Conservation (phyloP, 1,140 invertebrate genomes). For the Panagrolaimus sp. region DNA sequence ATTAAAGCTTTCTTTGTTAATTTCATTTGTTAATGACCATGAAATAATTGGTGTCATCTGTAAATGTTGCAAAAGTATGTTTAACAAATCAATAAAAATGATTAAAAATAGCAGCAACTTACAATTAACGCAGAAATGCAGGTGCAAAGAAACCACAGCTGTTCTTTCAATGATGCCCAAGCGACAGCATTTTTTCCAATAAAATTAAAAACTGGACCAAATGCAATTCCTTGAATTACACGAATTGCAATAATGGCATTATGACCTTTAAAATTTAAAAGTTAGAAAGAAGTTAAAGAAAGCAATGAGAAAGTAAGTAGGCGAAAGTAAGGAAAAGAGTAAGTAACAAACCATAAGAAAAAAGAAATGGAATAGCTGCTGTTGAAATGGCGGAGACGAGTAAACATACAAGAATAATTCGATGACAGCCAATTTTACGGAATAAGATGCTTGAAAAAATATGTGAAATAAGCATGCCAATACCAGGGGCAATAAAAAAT, state of each 20-base stretch:
- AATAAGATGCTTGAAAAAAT: not conserved
- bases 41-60: constrained; percentile 38
- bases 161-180: constrained; percentile 39
- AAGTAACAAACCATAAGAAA: not conserved
- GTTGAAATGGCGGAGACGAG: not conserved
- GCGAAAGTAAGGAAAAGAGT: too few species aligned
- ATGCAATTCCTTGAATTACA: not conserved
- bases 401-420: not conserved
- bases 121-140: constrained; percentile 29
- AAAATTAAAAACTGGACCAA: constrained; percentile 28
- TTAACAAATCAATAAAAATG: too few species aligned
- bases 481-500: not conserved
- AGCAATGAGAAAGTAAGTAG: not conserved
- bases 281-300: too few species aligned
- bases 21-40: constrained; percentile 25
- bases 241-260: not conserved
- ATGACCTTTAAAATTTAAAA: not conserved
- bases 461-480: constrained; percentile 1
- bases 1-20: not conserved
- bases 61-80: constrained; percentile 15
- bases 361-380: not conserved
- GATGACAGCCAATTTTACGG: constrained; percentile 2
- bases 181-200: constrained; percentile 32
- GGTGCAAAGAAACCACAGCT: constrained; percentile 30
- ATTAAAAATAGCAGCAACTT: constrained; percentile 4